Evolutionary conservation across 1,140 invertebrate species (phyloP).

Genomic region (Meloidogyne hapla): DNA sequence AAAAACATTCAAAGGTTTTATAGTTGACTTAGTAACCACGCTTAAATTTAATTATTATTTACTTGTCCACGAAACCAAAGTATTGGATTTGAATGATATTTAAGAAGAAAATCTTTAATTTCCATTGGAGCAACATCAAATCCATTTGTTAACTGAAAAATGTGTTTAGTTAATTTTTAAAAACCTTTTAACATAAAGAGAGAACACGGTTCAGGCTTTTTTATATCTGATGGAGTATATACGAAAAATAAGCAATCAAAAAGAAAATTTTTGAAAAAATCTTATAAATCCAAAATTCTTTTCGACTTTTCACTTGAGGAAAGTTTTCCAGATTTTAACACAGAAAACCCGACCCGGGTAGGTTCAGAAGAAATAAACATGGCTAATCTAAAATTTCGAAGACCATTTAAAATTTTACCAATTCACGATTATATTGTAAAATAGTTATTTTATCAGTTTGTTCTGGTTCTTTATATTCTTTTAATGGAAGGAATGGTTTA

Average conservation of each 20-base stretch:
- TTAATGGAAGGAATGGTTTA: background rate
- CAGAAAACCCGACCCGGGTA: too few relatives aligned
- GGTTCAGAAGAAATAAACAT: too few relatives aligned
- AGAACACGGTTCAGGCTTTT: too few relatives aligned
- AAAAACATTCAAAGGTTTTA: background rate
- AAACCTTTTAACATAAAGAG: too few relatives aligned
- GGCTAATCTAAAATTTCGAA: too few relatives aligned
- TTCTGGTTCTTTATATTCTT: background rate
- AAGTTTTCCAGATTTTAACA: too few relatives aligned
- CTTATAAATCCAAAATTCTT: too few relatives aligned
- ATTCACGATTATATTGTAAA: background rate
- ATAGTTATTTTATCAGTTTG: background rate
- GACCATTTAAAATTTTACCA: background rate
- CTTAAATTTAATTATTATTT: background rate
- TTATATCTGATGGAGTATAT: too few relatives aligned
- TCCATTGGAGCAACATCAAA: slow-evolving; percentile 73
- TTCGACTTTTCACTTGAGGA: too few relatives aligned
- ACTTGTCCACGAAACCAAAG: slow-evolving; percentile 61
- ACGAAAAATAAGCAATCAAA: too few relatives aligned
- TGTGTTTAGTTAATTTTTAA: background rate
- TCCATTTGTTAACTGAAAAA: background rate
- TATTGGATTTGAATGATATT: slow-evolving; percentile 86
- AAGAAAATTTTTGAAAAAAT: too few relatives aligned
- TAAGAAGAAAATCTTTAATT: slow-evolving; percentile 75
- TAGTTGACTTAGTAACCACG: background rate